Conservation (phyloP, 2,797 vertebrate species). For the Benthosema pterotum region DNA sequence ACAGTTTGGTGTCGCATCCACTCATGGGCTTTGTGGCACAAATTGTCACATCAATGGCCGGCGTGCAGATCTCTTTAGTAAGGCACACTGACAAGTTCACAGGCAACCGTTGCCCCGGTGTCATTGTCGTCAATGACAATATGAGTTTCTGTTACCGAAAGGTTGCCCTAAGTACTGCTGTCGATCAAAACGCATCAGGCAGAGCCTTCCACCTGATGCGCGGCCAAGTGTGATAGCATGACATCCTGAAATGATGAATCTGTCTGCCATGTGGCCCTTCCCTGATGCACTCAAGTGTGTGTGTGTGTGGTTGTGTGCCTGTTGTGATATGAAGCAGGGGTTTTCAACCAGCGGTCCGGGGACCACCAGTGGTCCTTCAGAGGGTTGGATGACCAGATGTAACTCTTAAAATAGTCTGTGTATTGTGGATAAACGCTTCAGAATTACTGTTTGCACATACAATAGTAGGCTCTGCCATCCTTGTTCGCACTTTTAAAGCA, state of each 20-base stretch:
- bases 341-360: no score
- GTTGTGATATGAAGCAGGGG: no score
- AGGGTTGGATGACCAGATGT: no score
- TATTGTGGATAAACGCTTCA: no score
- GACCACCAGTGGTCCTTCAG: no score
- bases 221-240: slow-evolving; percentile 10
- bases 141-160: slow-evolving; percentile 25
- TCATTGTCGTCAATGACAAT: slow-evolving; percentile 26
- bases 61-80: slow-evolving; percentile 2
- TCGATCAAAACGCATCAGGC: slow-evolving; percentile 25
- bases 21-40: slow-evolving; percentile 19
- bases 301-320: neutral
- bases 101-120: slow-evolving; percentile 8
- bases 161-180: neutral
- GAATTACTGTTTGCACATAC: no score
- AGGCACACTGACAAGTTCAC: slow-evolving; percentile 22
- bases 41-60: slow-evolving; percentile 24
- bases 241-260: neutral
- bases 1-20: slow-evolving; percentile 16
- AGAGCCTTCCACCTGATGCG: slow-evolving; percentile 24
- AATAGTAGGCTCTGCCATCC: no score
- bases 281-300: neutral
- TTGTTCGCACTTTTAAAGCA: no score
- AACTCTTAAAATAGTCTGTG: no score
- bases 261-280: neutral